Conservation (phyloP, 2,113 vertebrate species). For the Aphelocoma coerulescens region DNA sequence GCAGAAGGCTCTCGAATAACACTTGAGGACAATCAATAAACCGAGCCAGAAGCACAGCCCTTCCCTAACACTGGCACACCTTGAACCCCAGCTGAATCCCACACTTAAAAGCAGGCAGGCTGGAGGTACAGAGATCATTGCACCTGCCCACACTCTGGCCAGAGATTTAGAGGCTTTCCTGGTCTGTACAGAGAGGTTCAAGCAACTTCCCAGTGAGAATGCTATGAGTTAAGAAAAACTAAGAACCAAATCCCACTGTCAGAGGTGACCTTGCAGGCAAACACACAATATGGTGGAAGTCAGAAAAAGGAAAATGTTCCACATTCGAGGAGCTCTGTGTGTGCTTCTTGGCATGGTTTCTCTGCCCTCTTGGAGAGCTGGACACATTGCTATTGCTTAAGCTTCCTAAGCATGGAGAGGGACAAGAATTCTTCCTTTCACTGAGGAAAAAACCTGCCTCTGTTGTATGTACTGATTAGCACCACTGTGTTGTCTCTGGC, state of each 20-base stretch:
- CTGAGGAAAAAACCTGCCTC: not conserved
- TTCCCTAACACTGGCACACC: not conserved
- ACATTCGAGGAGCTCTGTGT: rapidly evolving
- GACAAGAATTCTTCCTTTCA: not conserved
- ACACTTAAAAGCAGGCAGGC: not conserved
- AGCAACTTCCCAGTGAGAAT: not conserved
- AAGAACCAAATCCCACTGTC: not conserved
- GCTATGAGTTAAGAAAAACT: rapidly evolving
- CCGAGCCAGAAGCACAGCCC: not conserved
- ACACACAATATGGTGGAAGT: rapidly evolving
- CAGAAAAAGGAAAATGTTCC: not conserved
- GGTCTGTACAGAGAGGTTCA: rapidly evolving
- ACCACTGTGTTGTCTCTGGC: not conserved
- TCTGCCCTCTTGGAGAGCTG: not conserved
- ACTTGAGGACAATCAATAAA: rapidly evolving
- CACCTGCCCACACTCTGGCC: rapidly evolving
- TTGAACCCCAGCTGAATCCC: not conserved
- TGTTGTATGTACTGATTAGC: rapidly evolving
- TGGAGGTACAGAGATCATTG: not conserved
- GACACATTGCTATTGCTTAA: not conserved
- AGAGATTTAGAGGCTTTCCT: not conserved
- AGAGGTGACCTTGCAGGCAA: not conserved
- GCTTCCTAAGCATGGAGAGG: not conserved
- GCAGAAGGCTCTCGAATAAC: not conserved
- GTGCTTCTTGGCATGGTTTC: not conserved